Conservation (phyloP, 2,888 invertebrate species). For the Cecidostiba fungosa region DNA sequence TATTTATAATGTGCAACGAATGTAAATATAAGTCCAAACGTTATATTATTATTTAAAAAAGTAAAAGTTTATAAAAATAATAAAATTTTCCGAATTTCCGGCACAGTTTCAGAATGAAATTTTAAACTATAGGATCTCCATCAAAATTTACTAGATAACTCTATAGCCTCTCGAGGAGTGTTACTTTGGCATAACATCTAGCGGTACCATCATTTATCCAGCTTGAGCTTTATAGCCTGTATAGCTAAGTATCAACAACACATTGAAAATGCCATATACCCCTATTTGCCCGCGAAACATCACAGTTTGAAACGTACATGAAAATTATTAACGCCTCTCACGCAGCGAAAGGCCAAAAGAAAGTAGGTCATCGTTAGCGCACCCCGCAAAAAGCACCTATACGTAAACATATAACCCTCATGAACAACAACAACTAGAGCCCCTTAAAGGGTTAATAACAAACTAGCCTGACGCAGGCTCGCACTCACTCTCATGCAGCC, state of each 20-base stretch:
- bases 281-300: not conserved
- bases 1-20: too few relatives aligned
- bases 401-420: not conserved
- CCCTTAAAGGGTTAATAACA: slow-evolving; percentile 16
- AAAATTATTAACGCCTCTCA: not conserved
- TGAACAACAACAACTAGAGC: not conserved
- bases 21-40: too few relatives aligned
- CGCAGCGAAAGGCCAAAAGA: not conserved
- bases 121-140: too few relatives aligned
- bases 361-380: not conserved
- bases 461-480: not conserved
- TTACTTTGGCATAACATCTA: not conserved
- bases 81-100: not conserved
- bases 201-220: not conserved
- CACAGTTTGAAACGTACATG: not conserved
- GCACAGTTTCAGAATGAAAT: not conserved
- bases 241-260: not conserved
- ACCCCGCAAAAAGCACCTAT: not conserved
- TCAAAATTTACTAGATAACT: too few relatives aligned
- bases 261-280: not conserved
- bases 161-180: too few relatives aligned
- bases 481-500: not conserved
- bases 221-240: not conserved
- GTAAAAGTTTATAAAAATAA: not conserved
- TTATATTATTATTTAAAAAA: not conserved